A percentile compares a stretch with the other conserved stretches of the same genome.
Evolutionary conservation across 1,140 invertebrate genomes (phyloP).

Genomic region (Drosophila littoralis): DNA sequence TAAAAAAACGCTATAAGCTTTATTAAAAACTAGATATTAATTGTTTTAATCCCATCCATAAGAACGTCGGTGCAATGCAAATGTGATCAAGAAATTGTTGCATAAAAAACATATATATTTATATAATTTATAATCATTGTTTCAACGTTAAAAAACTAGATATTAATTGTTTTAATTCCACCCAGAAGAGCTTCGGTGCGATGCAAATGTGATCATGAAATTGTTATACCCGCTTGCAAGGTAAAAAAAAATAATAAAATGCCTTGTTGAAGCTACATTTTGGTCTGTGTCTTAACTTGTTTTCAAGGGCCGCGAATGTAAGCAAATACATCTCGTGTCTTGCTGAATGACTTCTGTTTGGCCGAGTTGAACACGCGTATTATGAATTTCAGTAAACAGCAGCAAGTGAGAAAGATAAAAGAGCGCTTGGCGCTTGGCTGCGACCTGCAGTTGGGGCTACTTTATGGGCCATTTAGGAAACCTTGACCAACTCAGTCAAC

Average conservation of each 20-base stretch:
- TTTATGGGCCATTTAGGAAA: slow-evolving; percentile 60
- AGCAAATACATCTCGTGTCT: slow-evolving; percentile 19
- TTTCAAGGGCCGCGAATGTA: slow-evolving; percentile 40
- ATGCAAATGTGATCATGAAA: slow-evolving; percentile 1
- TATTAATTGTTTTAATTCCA: neutral
- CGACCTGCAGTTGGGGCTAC: slow-evolving; percentile 42
- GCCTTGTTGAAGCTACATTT: slow-evolving; percentile 18
- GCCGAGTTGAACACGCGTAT: slow-evolving; percentile 41
- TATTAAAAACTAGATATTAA: no score
- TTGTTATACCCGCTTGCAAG: neutral
- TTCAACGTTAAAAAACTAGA: no score
- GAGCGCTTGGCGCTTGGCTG: slow-evolving; percentile 33
- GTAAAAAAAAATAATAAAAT: neutral
- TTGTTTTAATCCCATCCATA: neutral
- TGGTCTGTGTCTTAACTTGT: slow-evolving; percentile 32
- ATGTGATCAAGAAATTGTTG: no score
- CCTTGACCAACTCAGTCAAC: slow-evolving; percentile 72
- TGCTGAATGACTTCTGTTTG: slow-evolving; percentile 6
- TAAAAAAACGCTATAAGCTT: no score
- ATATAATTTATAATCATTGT: no score
- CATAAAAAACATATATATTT: no score
- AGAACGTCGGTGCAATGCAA: neutral
- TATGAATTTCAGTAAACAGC: slow-evolving; percentile 45
- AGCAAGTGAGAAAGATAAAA: slow-evolving; percentile 12
- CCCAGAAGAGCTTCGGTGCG: neutral